Evolutionary conservation across 2,797 vertebrate genomes (phyloP).

Genomic region (Falco berigora): DNA sequence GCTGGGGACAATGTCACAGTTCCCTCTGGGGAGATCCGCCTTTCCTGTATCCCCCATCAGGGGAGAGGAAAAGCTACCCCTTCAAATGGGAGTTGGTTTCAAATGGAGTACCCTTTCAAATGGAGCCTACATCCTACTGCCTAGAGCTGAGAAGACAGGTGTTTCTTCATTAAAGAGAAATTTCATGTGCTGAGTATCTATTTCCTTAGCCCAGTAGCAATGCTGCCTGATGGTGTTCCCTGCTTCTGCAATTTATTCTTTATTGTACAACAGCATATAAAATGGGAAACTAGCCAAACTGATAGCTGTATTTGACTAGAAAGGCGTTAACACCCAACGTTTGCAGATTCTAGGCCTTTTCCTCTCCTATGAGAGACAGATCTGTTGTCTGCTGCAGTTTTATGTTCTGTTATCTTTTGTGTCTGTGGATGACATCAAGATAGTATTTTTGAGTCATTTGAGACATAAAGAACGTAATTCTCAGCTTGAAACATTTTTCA

Average conservation of each 20-base stretch:
- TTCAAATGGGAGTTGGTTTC: not conserved
- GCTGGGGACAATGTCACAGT: fast-evolving
- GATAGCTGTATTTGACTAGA: not conserved
- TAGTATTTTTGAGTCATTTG: not conserved
- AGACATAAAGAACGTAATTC: not conserved
- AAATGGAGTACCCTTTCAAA: too few species aligned
- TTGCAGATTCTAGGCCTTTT: not conserved
- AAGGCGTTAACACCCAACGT: not conserved
- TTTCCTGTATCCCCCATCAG: not conserved
- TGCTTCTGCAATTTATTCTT: not conserved
- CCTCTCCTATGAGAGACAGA: not conserved
- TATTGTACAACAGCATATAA: not conserved
- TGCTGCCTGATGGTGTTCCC: not conserved
- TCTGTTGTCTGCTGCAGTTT: not conserved
- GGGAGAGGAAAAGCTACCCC: not conserved
- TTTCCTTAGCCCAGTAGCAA: not conserved
- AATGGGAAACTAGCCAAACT: not conserved
- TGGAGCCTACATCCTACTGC: not conserved
- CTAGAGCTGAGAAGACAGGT: not conserved
- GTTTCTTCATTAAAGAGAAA: not conserved
- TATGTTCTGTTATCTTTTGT: not conserved
- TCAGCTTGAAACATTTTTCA: not conserved
- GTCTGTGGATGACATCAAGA: not conserved
- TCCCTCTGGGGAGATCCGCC: not conserved
- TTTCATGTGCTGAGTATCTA: not conserved